These are phyloP conservation scores for Zaprionus ghesquierei DNA, from an alignment of 1,140 invertebrate species.

Conservation along the genomic window DNA sequence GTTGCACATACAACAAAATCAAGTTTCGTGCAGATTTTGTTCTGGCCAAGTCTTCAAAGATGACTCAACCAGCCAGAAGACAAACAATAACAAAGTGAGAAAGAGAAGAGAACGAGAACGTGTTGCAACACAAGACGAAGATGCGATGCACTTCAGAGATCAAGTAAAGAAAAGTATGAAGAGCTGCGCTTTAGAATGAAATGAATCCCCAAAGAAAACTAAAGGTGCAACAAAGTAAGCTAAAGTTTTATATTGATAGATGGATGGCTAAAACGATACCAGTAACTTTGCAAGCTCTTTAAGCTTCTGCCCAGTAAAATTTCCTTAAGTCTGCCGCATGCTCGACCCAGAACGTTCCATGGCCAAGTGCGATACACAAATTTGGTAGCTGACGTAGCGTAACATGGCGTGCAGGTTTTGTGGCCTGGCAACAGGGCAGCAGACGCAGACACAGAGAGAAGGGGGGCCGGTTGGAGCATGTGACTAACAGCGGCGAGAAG, in stretches of 20 bases:
- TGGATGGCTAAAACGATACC: neutral
- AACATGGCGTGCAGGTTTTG: neutral
- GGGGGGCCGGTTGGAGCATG: neutral
- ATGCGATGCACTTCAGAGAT: slow-evolving; percentile 16
- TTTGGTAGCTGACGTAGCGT: neutral
- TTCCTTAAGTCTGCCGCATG: neutral
- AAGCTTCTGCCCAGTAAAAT: neutral
- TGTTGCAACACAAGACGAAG: slow-evolving; percentile 34
- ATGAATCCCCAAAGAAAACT: neutral
- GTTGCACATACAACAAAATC: slow-evolving; percentile 46
- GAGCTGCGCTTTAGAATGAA: neutral
- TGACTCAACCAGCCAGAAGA: slow-evolving; percentile 56
- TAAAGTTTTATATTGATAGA: neutral
- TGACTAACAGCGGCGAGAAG: slow-evolving; percentile 29
- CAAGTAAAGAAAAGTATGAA: neutral
- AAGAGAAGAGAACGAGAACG: neutral
- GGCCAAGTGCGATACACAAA: neutral
- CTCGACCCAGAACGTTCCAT: neutral
- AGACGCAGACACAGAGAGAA: neutral
- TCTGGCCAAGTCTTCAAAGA: slow-evolving; percentile 55
- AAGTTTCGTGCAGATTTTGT: slow-evolving; percentile 58
- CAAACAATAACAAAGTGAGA: slow-evolving; percentile 30
- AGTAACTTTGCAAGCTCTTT: neutral
- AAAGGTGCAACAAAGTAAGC: neutral
- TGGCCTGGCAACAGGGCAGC: neutral